Conservation (phyloP, 2,797 vertebrate genomes). For the Todus mexicanus region DNA sequence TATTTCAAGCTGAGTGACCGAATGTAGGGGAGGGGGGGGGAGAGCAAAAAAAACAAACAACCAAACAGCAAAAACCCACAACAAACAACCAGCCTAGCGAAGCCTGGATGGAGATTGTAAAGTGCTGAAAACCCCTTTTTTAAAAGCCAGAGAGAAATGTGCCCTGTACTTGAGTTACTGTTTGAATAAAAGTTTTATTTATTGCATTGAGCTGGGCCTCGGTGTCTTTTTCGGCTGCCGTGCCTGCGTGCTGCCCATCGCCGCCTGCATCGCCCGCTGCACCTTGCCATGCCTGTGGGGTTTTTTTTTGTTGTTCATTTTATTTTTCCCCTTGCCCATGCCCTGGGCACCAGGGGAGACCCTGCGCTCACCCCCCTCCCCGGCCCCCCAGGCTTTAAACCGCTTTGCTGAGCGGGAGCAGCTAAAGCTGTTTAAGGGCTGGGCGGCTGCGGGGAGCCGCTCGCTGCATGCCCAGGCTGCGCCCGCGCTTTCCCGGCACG, state of each 20-base stretch:
- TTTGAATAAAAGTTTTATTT: constrained; percentile 86
- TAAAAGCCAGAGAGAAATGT: constrained; percentile 68
- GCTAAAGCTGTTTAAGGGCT: constrained; percentile 34
- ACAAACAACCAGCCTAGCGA: neutral
- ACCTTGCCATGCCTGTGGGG: neutral
- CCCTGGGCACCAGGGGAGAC: neutral
- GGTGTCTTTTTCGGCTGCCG: constrained; percentile 56
- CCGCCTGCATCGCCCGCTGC: neutral
- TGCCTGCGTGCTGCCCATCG: neutral
- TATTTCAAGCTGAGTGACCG: constrained; percentile 46
- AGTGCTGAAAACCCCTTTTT: constrained; percentile 63
- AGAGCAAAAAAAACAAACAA: neutral
- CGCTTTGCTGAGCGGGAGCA: constrained; percentile 24
- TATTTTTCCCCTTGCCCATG: neutral
- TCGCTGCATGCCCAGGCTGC: neutral
- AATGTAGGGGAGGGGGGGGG: neutral
- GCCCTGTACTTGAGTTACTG: constrained; percentile 77
- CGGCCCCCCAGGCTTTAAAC: neutral
- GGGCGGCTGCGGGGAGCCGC: neutral
- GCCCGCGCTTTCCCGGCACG: neutral
- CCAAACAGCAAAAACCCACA: no score
- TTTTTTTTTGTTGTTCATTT: neutral
- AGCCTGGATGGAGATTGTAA: constrained; percentile 69
- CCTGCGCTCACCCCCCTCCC: neutral
- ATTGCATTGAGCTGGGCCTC: constrained; percentile 73